Base-by-base conservation (phyloP, 2,113 vertebrate species). In the Pseudorectes ferrugineus region DNA sequence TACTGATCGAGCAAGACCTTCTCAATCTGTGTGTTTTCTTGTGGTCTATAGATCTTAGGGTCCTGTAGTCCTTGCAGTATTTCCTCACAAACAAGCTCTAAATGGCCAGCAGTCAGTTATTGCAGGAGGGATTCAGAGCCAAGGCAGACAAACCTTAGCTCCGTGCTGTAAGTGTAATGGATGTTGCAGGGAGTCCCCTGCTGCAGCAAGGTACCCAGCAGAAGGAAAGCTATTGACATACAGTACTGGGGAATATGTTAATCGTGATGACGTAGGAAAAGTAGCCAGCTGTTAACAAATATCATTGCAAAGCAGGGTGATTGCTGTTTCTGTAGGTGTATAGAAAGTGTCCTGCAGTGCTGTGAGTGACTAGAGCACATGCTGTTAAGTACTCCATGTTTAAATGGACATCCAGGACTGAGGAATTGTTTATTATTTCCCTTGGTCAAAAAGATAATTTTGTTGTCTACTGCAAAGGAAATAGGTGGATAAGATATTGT, bases 401-500 rank as follows among this genome's bases (percentile, higher is more conserved):
- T 87, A 88, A 62, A 62, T 26, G 21, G 29, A n/a, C 20, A n/a
- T 26, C 20, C 11, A 28, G 10, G 43, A 68, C 49, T 48, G 10
- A 25, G 0, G 0, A 26, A 14, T 77, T 36, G 43, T 0, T 48
- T n/a, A 16, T 23, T 25, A 9, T 49, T 80, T 75, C 8, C 5
- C 21, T 67, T 42, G 23, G n/a, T 52, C 42, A 67, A 82, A 78
- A 61, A 0, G 33, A 42, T 14, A 14, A 48, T 45, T 48, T 61
- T 63, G 3, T 33, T 54, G 20, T 36, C 33, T 67, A 21, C 9
- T 80, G 40, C 14, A 46, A 68, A 28, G 24, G 18, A 40, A 79
- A 71, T 35, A 19, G 11, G 21, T 35, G 12, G 42, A 21, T 29
- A 76, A 70, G 18, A 21, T 54, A 35, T 18, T 3, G 5, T 16